These are phyloP conservation scores for Potamarius usumacintae DNA, from an alignment of 2,113 vertebrate species.

Conservation along the genomic window DNA sequence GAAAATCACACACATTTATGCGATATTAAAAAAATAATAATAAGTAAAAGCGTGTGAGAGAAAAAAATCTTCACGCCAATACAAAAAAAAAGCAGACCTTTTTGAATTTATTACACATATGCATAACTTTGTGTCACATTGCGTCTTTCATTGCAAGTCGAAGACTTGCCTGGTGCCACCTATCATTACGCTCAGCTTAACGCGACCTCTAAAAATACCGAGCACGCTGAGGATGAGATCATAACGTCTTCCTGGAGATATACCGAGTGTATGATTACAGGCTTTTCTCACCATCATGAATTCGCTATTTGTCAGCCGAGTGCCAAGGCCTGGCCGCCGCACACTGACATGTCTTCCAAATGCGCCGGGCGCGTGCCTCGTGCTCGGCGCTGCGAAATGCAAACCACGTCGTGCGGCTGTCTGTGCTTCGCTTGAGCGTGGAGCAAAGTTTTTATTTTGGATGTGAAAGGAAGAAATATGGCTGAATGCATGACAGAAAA, in stretches of 20 bases:
- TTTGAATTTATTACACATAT: neutral
- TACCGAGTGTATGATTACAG: conserved; percentile 67
- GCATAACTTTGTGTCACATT: conserved; percentile 27
- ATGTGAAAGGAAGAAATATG: neutral
- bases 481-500: neutral
- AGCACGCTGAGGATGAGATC: conserved; percentile 64
- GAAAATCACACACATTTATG: neutral
- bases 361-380: neutral
- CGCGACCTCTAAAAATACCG: conserved; percentile 68
- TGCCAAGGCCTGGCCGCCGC: conserved; percentile 63
- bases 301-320: conserved; percentile 70
- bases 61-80: neutral
- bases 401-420: neutral
- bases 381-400: conserved; percentile 11
- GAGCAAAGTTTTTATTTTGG: conserved; percentile 19
- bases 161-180: conserved; percentile 56
- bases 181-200: conserved; percentile 66
- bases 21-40: too few species aligned
- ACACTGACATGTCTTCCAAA: conserved; percentile 39
- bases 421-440: neutral
- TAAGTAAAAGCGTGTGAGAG: neutral
- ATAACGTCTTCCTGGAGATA: conserved; percentile 57
- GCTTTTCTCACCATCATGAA: conserved; percentile 69
- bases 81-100: neutral
- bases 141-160: conserved; percentile 56